phyloP scores from a whole-genome alignment of 2,797 vertebrate genomes.

The Picus viridis region DNA sequence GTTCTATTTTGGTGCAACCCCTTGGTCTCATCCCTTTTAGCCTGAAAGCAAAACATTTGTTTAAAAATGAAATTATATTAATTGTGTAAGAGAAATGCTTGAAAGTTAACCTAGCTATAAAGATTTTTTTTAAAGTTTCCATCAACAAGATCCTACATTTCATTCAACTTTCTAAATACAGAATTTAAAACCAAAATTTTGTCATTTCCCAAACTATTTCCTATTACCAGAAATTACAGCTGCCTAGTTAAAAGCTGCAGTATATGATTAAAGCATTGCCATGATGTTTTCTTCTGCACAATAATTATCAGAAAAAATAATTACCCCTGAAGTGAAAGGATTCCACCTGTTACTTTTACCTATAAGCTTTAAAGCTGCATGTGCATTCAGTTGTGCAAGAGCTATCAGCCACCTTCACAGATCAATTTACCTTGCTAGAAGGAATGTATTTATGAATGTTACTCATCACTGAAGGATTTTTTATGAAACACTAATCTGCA shows the following conservation, averaged over 20 bases:
- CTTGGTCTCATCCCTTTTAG: conserved; percentile 28
- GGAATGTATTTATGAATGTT: neutral
- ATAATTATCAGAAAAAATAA: neutral
- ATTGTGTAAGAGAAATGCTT: conserved; percentile 19
- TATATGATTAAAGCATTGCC: neutral
- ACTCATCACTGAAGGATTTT: neutral
- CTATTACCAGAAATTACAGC: neutral
- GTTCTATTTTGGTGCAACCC: conserved; percentile 35
- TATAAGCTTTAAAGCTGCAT: neutral
- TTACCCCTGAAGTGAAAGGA: neutral
- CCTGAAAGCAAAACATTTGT: conserved; percentile 57
- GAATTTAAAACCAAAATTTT: neutral
- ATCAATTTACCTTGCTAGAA: neutral
- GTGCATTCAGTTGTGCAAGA: neutral
- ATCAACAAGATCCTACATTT: neutral
- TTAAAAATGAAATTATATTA: conserved; percentile 44
- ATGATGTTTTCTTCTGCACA: neutral
- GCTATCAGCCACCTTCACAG: neutral
- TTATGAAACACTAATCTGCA: neutral
- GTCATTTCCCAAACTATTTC: neutral
- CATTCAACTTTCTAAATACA: neutral
- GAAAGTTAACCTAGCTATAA: conserved; percentile 30
- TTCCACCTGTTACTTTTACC: neutral
- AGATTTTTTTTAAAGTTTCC: neutral
- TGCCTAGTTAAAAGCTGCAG: neutral